Evolutionary conservation across 2,797 vertebrate species (phyloP).

Genomic region (Rachycentron canadum): DNA sequence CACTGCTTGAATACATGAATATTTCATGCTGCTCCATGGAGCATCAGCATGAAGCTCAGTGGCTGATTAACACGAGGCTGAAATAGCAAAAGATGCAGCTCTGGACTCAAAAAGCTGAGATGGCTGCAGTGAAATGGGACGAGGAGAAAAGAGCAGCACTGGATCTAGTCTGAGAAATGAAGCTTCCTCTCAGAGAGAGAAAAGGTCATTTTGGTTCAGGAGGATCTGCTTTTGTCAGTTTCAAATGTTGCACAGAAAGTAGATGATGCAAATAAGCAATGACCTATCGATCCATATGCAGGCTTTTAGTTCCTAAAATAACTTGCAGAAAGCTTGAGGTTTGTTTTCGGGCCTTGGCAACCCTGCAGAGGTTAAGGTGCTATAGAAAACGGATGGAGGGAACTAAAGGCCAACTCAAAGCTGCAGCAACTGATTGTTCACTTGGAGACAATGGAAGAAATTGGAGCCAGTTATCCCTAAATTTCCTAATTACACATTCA

Average conservation of each 20-base stretch:
- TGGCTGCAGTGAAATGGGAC: slow-evolving; percentile 1
- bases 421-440: slow-evolving; percentile 11
- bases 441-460: background rate
- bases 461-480: background rate
- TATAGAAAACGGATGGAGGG: background rate
- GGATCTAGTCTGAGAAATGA: background rate
- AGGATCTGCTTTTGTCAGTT: slow-evolving; percentile 45
- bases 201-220: slow-evolving; percentile 36
- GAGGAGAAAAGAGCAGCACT: background rate
- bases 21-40: slow-evolving; percentile 40
- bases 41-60: slow-evolving; percentile 40
- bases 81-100: slow-evolving; percentile 38
- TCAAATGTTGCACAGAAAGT: slow-evolving; percentile 39
- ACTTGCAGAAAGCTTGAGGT: background rate
- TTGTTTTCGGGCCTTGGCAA: background rate
- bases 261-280: slow-evolving; percentile 26
- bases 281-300: slow-evolving; percentile 24
- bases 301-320: slow-evolving; percentile 13
- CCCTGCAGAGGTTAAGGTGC: background rate
- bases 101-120: slow-evolving; percentile 30
- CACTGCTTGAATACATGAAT: slow-evolving; percentile 38
- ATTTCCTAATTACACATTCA: background rate
- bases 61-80: slow-evolving; percentile 29
- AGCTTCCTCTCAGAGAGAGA: background rate
- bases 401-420: slow-evolving; percentile 4